Conservation (phyloP, 1,140 invertebrate genomes). For the Samia ricini region DNA sequence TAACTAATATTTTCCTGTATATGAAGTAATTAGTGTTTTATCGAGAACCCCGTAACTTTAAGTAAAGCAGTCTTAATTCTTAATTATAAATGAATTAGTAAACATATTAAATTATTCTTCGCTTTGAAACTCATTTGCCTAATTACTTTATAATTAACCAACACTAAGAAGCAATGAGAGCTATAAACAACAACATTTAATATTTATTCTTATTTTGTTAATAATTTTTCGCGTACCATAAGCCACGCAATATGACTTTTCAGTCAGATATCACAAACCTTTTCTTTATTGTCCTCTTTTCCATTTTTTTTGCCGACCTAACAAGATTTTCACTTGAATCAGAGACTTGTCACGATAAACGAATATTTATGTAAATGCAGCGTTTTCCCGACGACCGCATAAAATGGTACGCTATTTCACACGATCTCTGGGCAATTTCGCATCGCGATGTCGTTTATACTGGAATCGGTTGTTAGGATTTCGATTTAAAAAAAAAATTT, state of each 20-base stretch:
- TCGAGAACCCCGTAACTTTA: too few species aligned
- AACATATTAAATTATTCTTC: too few species aligned
- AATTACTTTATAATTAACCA: background rate
- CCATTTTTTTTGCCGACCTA: constrained; percentile 23
- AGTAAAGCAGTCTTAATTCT: too few species aligned
- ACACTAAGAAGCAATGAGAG: background rate
- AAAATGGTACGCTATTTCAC: constrained; percentile 30
- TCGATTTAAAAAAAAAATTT: constrained; percentile 11
- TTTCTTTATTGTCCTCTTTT: constrained; percentile 19
- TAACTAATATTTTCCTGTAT: too few species aligned
- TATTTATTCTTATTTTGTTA: background rate
- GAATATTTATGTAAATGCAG: constrained; percentile 43
- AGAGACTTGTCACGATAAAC: constrained; percentile 39
- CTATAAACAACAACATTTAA: background rate
- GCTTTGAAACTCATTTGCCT: background rate
- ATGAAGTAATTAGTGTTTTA: too few species aligned
- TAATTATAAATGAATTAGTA: too few species aligned
- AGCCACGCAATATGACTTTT: constrained; percentile 6
- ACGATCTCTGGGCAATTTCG: constrained; percentile 26
- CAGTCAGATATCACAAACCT: constrained; percentile 19
- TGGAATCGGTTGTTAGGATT: constrained; percentile 12
- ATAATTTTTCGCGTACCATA: background rate
- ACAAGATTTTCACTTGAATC: constrained; percentile 36
- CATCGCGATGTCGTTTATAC: constrained; percentile 26
- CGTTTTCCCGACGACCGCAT: constrained; percentile 24